Evolutionary conservation across 2,797 vertebrate species (phyloP).

Genomic region (Prionace glauca): DNA sequence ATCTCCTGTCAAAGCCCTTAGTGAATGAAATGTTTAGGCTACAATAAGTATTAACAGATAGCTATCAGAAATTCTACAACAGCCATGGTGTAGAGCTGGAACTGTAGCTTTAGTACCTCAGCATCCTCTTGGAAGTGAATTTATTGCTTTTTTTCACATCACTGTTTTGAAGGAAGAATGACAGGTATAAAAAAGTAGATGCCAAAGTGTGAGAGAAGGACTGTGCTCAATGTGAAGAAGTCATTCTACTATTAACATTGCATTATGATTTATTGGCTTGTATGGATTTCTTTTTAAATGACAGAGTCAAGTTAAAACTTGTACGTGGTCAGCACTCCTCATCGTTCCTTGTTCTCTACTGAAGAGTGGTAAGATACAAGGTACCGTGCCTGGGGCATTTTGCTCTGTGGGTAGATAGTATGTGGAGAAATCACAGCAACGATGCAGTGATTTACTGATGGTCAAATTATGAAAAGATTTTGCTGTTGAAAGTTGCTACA

Average conservation of each 20-base stretch:
- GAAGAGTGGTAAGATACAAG: neutral
- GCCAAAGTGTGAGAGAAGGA: conserved; percentile 47
- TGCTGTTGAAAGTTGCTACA: neutral
- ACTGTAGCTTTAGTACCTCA: conserved; percentile 52
- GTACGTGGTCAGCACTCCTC: neutral
- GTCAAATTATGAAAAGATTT: neutral
- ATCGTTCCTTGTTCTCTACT: neutral
- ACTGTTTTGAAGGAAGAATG: conserved; percentile 47
- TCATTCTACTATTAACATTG: conserved; percentile 44
- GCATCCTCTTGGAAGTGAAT: conserved; percentile 52
- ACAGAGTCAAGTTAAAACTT: neutral
- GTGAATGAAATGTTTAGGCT: conserved; percentile 54
- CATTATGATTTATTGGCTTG: conserved; percentile 37
- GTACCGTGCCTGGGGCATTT: too few relatives aligned
- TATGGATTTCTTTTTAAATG: conserved; percentile 52
- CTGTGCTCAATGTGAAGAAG: conserved; percentile 59
- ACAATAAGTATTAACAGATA: conserved; percentile 62
- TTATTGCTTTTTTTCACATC: conserved; percentile 52
- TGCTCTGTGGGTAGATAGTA: neutral
- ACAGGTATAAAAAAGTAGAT: conserved; percentile 49
- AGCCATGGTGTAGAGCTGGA: conserved; percentile 48
- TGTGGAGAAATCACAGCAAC: neutral
- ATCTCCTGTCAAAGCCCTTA: conserved; percentile 66
- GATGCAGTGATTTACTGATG: neutral
- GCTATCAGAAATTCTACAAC: conserved; percentile 62